A percentile compares a stretch with the other conserved stretches of the same genome.
phyloP scores from a whole-genome alignment of 1,140 invertebrate genomes.

The Holcopasites calliopsidis region DNA sequence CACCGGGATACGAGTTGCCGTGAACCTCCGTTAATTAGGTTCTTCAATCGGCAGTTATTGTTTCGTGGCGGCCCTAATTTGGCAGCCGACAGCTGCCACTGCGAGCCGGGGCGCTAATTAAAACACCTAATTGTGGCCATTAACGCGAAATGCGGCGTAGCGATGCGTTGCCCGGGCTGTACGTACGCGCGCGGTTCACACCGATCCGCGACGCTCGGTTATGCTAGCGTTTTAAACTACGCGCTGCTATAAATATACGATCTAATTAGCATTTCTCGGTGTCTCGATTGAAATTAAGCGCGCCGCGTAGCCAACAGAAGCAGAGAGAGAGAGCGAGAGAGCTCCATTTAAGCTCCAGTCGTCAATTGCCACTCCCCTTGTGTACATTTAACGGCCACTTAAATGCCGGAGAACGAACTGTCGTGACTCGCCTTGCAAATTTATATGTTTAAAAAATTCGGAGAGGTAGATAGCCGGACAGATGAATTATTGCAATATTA shows the following conservation, averaged over 20 bases:
- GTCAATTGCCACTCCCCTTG: slow-evolving; percentile 56
- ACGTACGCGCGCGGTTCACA: slow-evolving; percentile 68
- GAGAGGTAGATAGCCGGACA: background rate
- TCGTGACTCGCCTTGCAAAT: slow-evolving; percentile 22
- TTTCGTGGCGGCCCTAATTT: slow-evolving; percentile 76
- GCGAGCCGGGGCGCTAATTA: slow-evolving; percentile 77
- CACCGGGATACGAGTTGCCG: slow-evolving; percentile 43
- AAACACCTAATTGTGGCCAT: slow-evolving; percentile 80
- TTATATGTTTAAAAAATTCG: background rate
- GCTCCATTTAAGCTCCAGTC: slow-evolving; percentile 48
- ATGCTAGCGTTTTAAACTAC: slow-evolving; percentile 61
- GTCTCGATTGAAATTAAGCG: slow-evolving; percentile 64
- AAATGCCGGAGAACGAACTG: slow-evolving; percentile 36
- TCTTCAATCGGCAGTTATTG: slow-evolving; percentile 79
- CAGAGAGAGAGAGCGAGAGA: background rate
- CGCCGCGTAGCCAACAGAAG: slow-evolving; percentile 19
- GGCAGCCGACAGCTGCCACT: slow-evolving; percentile 72
- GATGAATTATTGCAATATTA: too few relatives aligned
- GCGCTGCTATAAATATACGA: slow-evolving; percentile 63
- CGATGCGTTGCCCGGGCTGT: slow-evolving; percentile 69
- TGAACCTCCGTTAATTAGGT: slow-evolving; percentile 73
- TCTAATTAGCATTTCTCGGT: slow-evolving; percentile 70
- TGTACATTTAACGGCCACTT: slow-evolving; percentile 54
- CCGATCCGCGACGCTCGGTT: slow-evolving; percentile 66
- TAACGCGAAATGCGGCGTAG: slow-evolving; percentile 76